Evolutionary conservation across 2,888 invertebrate genomes (phyloP).

Genomic region (Morpho achilles): DNA sequence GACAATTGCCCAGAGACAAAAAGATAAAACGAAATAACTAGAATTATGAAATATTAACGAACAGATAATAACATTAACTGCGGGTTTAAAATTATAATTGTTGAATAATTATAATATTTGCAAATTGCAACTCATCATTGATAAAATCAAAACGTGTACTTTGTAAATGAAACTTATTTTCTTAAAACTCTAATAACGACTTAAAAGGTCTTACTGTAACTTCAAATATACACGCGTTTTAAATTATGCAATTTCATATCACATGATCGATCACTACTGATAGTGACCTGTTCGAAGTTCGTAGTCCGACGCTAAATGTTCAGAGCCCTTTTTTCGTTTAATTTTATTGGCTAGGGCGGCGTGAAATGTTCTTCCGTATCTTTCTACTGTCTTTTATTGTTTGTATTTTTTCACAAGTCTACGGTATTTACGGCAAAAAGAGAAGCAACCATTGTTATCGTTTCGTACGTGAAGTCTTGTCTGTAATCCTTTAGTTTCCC

Average conservation of each 20-base stretch:
- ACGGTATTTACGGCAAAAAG: slow-evolving; percentile 46
- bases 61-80: too few relatives aligned
- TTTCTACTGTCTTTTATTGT: slow-evolving; percentile 54
- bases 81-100: too few relatives aligned
- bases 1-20: too few relatives aligned
- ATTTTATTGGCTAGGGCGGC: slow-evolving; percentile 61
- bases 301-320: slow-evolving; percentile 7
- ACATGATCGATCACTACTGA: slow-evolving; percentile 25
- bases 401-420: slow-evolving; percentile 63
- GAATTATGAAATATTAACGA: too few relatives aligned
- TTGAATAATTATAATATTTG: too few relatives aligned
- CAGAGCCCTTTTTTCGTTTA: slow-evolving; percentile 43
- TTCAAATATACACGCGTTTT: slow-evolving; percentile 40
- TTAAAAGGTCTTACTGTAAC: slow-evolving; percentile 34
- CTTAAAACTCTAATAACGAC: slow-evolving; percentile 38
- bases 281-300: slow-evolving; percentile 32
- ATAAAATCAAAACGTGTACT: slow-evolving; percentile 11
- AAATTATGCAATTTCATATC: slow-evolving; percentile 57
- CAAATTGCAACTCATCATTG: slow-evolving; percentile 11
- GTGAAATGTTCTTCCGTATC: slow-evolving; percentile 49
- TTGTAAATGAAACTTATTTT: too few relatives aligned
- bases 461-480: slow-evolving; percentile 37
- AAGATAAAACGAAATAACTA: too few relatives aligned
- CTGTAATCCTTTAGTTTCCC: slow-evolving; percentile 33
- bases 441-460: slow-evolving; percentile 53